Evolutionary conservation across 2,797 vertebrate genomes (phyloP), one percentile per base, ranked within the genome.

Genomic region (Sebastes itinus): DNA sequence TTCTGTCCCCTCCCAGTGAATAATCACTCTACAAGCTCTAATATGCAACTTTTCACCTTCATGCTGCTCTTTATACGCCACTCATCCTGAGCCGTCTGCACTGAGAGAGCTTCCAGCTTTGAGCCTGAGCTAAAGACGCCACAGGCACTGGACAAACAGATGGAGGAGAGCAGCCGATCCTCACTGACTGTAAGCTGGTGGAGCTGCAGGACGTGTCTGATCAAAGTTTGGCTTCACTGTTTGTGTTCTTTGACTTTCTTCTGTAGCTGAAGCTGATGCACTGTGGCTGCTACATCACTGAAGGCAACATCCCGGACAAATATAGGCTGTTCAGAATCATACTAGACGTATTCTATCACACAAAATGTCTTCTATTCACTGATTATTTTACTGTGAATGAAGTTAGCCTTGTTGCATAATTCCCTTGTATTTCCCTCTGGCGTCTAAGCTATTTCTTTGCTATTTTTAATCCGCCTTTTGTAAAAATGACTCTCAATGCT

Each of bases 11-110:
- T 35, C 62, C 33, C 11, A 1, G 69, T 71, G 67, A 84, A 77
- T 78, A 80, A 83, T 78, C 18, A 58, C 52, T 28, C 18, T 38
- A 52, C 27, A 35, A 64, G 68, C 32, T 59, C 32, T 67, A 63
- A 64, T 68, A 71, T 60, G 64, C 58, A 62, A 46, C 18, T 61
- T 55, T 84, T 80, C 70, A 82, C 81, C 78, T 82, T 77, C 78
- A 75, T 65, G 78, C 61, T 71, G 77, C 54, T 56, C 80, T 72
- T 38, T 20, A 55, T 32, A 28, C 33, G 82, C 32, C 80, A 78
- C 13, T 83, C 68, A 74, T 77, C 61, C 52, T 65, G 65, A 78
- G 80, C 67, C 63, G 73, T 82, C 62, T 67, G 60, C 75, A 18
- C 56, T 2, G 30, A 72, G 32, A 49, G 35, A n/a, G 32, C 12